phyloP scores from a whole-genome alignment of 2,888 invertebrate genomes.

The Gortyna flavago region DNA sequence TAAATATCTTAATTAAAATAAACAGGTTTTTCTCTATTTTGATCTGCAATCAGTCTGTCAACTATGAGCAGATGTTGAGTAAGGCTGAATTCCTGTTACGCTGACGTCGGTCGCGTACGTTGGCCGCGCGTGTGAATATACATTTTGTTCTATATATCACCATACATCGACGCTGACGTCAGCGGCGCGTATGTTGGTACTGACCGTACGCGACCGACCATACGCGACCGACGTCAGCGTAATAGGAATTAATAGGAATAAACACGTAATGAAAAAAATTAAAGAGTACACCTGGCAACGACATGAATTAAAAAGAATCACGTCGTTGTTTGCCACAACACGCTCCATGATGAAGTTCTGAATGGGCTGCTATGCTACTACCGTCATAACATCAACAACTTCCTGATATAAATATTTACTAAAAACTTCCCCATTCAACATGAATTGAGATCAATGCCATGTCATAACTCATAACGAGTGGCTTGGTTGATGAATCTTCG shows the following conservation, averaged over 20 bases:
- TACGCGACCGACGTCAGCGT: too few relatives aligned
- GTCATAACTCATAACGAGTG: constrained; percentile 4
- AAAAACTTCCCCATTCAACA: constrained; percentile 9
- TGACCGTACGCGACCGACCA: too few relatives aligned
- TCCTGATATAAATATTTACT: constrained; percentile 25
- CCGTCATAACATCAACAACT: constrained; percentile 13
- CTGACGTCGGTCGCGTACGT: too few relatives aligned
- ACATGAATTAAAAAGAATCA: neutral
- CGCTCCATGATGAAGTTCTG: neutral
- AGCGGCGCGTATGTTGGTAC: too few relatives aligned
- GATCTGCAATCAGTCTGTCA: neutral
- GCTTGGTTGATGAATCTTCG: constrained; percentile 5
- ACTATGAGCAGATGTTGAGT: neutral
- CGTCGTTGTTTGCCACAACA: neutral
- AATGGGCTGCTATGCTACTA: constrained; percentile 2
- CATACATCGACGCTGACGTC: too few relatives aligned
- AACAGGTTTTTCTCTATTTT: neutral
- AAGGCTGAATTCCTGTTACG: too few relatives aligned
- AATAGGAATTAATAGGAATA: too few relatives aligned
- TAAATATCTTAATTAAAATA: neutral
- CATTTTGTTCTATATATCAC: too few relatives aligned
- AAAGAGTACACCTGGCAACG: too few relatives aligned
- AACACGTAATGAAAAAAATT: neutral
- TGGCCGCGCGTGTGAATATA: too few relatives aligned
- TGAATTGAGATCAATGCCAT: constrained; percentile 5